Evolutionary conservation across 1,140 invertebrate species (phyloP).

Genomic region (Heliconius eleuchia): DNA sequence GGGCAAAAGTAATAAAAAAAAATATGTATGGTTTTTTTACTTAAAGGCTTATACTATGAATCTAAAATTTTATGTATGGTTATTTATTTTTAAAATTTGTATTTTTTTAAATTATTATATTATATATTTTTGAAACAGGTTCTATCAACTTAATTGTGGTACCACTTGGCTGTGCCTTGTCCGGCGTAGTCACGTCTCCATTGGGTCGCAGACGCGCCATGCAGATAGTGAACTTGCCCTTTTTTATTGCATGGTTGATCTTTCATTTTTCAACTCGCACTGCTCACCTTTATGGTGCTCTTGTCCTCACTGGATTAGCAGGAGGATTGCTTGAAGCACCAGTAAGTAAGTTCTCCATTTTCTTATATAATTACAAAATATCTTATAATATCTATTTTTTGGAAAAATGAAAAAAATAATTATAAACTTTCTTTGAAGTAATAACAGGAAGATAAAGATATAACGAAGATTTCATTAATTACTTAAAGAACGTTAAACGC

Average conservation of each 20-base stretch:
- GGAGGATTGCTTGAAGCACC: constrained; percentile 90
- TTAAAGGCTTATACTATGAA: too few relatives aligned
- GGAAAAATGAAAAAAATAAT: too few relatives aligned
- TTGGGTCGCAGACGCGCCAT: constrained; percentile 87
- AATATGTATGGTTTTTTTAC: too few relatives aligned
- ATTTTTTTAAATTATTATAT: neutral
- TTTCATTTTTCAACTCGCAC: constrained; percentile 84
- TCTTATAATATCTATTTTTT: too few relatives aligned
- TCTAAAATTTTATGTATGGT: too few relatives aligned
- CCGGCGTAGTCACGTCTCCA: constrained; percentile 86
- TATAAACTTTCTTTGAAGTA: too few relatives aligned
- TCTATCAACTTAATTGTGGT: constrained; percentile 90
- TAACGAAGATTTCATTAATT: too few relatives aligned
- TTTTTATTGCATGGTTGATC: constrained; percentile 86
- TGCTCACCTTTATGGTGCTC: constrained; percentile 84
- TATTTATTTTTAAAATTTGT: neutral
- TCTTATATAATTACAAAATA: neutral
- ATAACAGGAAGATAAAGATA: too few relatives aligned
- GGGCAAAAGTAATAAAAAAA: too few relatives aligned
- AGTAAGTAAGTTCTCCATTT: constrained; percentile 78
- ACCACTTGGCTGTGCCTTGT: constrained; percentile 87
- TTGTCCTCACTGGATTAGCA: constrained; percentile 86
- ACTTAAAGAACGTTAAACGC: too few relatives aligned
- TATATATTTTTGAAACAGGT: constrained; percentile 75
- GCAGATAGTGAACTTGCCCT: constrained; percentile 87